phyloP scores from a whole-genome alignment of 2,888 invertebrate species.

The Heteromurus nitidus region DNA sequence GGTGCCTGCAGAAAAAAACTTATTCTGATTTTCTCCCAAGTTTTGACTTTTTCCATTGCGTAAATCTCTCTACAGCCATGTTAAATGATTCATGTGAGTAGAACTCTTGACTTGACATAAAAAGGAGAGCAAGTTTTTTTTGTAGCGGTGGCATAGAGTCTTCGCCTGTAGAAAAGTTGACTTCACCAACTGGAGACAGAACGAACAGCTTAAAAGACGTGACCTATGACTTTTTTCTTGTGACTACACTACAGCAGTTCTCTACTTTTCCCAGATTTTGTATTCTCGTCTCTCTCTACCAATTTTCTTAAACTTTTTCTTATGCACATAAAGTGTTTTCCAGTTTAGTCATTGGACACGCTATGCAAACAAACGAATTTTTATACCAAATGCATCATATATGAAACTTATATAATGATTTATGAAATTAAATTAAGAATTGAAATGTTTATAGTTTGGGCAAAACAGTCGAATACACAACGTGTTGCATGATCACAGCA shows the following conservation, averaged over 20 bases:
- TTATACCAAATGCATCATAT: slow-evolving; percentile 6
- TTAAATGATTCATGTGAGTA: too few relatives aligned
- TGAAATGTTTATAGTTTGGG: not conserved
- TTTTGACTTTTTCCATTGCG: not conserved
- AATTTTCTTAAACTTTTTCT: not conserved
- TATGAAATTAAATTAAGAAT: slow-evolving; percentile 10
- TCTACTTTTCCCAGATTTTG: slow-evolving; percentile 57
- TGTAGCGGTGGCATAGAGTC: slow-evolving; percentile 2
- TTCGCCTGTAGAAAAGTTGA: slow-evolving; percentile 34
- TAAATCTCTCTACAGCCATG: slow-evolving; percentile 2
- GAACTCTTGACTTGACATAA: not conserved
- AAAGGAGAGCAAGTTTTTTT: not conserved
- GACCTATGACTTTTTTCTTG: slow-evolving; percentile 58
- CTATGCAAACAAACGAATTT: slow-evolving; percentile 23
- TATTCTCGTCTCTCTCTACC: slow-evolving; percentile 26
- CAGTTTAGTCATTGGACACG: slow-evolving; percentile 5
- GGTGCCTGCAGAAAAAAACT: not conserved
- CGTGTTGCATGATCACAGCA: not conserved
- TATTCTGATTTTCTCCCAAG: slow-evolving; percentile 2
- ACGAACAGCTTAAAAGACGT: slow-evolving; percentile 46
- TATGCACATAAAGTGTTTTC: not conserved
- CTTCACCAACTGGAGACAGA: slow-evolving; percentile 52
- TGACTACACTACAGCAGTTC: not conserved
- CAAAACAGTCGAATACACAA: too few relatives aligned
- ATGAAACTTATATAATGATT: not conserved